Conservation (phyloP, 92 coral and sea anemone genomes). For the Pocillopora meandrina region DNA sequence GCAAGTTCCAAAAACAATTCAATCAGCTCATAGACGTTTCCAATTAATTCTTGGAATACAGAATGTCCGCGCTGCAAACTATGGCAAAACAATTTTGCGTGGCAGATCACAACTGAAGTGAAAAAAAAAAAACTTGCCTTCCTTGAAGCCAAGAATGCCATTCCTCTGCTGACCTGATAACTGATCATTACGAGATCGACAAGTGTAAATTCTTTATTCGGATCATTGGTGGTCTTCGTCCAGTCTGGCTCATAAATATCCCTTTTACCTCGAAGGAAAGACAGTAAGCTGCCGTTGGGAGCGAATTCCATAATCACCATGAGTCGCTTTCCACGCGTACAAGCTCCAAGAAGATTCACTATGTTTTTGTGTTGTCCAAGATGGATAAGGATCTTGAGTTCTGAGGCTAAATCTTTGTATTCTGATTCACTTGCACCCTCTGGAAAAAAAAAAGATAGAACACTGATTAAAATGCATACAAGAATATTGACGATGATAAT, state of each 20-base stretch:
- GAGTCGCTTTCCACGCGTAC: slow-evolving; percentile 81
- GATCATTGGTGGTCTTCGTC: slow-evolving; percentile 73
- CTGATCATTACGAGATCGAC: slow-evolving; percentile 80
- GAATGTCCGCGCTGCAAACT: too few relatives aligned
- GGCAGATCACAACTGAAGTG: too few relatives aligned
- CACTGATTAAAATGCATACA: background rate
- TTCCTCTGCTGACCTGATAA: slow-evolving; percentile 79
- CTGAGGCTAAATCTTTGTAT: slow-evolving; percentile 90
- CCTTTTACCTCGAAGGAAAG: slow-evolving; percentile 74
- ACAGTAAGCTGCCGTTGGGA: slow-evolving; percentile 81
- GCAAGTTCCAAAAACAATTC: too few relatives aligned
- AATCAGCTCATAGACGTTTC: too few relatives aligned
- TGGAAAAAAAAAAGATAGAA: slow-evolving; percentile 23
- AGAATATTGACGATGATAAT: background rate
- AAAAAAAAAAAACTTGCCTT: slow-evolving; percentile 53
- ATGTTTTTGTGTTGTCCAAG: slow-evolving; percentile 90
- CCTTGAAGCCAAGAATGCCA: slow-evolving; percentile 83
- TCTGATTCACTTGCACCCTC: slow-evolving; percentile 76
- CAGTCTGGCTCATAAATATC: slow-evolving; percentile 73
- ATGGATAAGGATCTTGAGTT: slow-evolving; percentile 84
- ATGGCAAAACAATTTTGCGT: too few relatives aligned
- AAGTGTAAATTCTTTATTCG: slow-evolving; percentile 78
- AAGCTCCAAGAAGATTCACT: slow-evolving; percentile 89
- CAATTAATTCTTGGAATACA: too few relatives aligned
- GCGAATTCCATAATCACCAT: slow-evolving; percentile 89